Percentiles rank a stretch among this genome's conserved stretches.
Conservation (phyloP, 2,888 invertebrate species). For the Ornithoptera alexandrae region DNA sequence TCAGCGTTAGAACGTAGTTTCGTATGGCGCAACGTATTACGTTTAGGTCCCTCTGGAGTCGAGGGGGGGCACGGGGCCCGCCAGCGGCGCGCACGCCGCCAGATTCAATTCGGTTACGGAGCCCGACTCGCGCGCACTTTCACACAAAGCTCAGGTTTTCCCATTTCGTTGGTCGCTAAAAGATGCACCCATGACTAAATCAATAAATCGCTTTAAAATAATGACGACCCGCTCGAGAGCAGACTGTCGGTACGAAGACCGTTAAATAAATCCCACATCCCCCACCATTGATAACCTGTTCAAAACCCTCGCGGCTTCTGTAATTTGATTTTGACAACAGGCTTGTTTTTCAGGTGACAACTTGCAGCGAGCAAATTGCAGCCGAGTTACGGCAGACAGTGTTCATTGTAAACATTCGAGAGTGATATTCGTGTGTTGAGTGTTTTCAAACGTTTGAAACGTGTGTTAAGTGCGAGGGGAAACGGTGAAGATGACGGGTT, state of each 20-base stretch:
- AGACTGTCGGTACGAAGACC: constrained; percentile 40
- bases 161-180: constrained; percentile 65
- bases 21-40: constrained; percentile 39
- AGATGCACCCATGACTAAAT: constrained; percentile 45
- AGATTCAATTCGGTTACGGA: constrained; percentile 66
- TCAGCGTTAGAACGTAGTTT: constrained; percentile 46
- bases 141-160: constrained; percentile 63
- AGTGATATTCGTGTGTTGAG: constrained; percentile 58
- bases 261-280: constrained; percentile 7
- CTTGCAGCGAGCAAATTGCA: constrained; percentile 65
- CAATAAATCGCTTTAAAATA: constrained; percentile 36
- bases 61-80: constrained; percentile 50
- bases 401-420: constrained; percentile 44
- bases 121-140: constrained; percentile 69
- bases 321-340: too few species aligned
- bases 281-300: too few species aligned
- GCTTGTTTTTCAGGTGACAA: constrained; percentile 62
- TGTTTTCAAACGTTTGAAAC: constrained; percentile 39
- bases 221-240: constrained; percentile 37
- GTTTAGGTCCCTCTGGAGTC: constrained; percentile 62
- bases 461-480: constrained; percentile 37
- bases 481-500: constrained; percentile 78
- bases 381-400: constrained; percentile 45
- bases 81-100: constrained; percentile 65
- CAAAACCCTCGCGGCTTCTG: too few species aligned